Percentiles rank a stretch among this genome's conserved stretches.
Evolutionary conservation across 2,888 invertebrate species (phyloP).

Genomic region (Holacanthella duospinosa): DNA sequence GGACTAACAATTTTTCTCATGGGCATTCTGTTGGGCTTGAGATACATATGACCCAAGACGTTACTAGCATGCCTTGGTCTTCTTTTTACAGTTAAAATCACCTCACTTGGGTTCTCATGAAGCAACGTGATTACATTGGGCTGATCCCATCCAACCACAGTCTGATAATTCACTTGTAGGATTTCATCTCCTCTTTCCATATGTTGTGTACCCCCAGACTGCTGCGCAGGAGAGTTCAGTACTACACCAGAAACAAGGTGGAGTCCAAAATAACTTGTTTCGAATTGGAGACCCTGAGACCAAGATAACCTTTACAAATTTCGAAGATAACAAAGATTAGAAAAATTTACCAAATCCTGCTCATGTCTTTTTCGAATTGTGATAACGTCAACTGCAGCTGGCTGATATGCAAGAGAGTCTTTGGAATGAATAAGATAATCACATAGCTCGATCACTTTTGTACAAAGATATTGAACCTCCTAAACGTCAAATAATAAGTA

Average conservation of each 20-base stretch:
- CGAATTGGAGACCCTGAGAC: slow-evolving; percentile 69
- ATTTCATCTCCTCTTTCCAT: slow-evolving; percentile 95
- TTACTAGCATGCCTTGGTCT: slow-evolving; percentile 64
- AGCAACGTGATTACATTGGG: slow-evolving; percentile 63
- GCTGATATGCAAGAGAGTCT: slow-evolving; percentile 84
- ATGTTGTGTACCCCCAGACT: slow-evolving; percentile 56
- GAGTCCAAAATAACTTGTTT: slow-evolving; percentile 65
- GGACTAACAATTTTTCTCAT: slow-evolving; percentile 45
- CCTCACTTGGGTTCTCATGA: slow-evolving; percentile 67
- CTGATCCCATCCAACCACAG: slow-evolving; percentile 64
- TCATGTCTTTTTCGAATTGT: slow-evolving; percentile 70
- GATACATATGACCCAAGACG: slow-evolving; percentile 62
- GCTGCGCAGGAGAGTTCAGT: slow-evolving; percentile 82
- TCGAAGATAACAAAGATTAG: background rate
- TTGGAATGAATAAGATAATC: slow-evolving; percentile 24
- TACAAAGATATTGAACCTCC: slow-evolving; percentile 34
- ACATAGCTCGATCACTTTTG: slow-evolving; percentile 33
- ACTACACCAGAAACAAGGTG: slow-evolving; percentile 79
- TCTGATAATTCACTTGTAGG: slow-evolving; percentile 65
- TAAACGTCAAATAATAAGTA: slow-evolving; percentile 3
- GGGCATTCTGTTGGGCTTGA: slow-evolving; percentile 59
- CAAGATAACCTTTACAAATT: slow-evolving; percentile 10
- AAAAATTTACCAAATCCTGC: slow-evolving; percentile 56
- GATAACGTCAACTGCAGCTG: slow-evolving; percentile 78
- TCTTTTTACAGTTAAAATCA: slow-evolving; percentile 69